Conservation (phyloP, 1,140 invertebrate species). For the Scaptomyza montana region DNA sequence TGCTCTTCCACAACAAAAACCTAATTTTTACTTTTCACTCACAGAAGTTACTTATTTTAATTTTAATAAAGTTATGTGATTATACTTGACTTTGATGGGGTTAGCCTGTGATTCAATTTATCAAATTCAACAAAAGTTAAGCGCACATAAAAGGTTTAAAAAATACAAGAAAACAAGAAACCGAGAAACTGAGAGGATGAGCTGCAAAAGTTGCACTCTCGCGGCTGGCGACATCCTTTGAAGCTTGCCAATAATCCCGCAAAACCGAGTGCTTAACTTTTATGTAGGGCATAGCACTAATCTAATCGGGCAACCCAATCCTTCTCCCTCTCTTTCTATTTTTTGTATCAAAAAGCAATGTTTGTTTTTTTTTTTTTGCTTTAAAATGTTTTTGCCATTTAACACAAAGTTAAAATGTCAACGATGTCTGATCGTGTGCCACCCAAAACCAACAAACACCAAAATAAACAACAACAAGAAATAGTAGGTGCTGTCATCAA, state of each 20-base stretch:
- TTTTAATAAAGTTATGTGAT: constrained; percentile 19
- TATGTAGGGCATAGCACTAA: constrained; percentile 40
- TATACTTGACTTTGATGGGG: constrained; percentile 48
- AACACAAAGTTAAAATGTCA: constrained; percentile 79
- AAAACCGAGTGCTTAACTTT: constrained; percentile 78
- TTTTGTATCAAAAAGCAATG: constrained; percentile 17
- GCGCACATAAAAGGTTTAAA: constrained; percentile 10
- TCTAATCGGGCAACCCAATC: not conserved
- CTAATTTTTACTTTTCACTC: not conserved
- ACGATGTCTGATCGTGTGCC: constrained; percentile 71
- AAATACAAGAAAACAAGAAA: constrained; percentile 23
- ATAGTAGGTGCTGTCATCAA: constrained; percentile 24
- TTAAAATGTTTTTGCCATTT: constrained; percentile 65
- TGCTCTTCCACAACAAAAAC: not conserved
- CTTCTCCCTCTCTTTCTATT: not conserved
- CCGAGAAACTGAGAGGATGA: not conserved
- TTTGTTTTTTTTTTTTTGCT: constrained; percentile 45
- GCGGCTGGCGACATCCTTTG: constrained; percentile 70
- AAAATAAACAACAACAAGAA: constrained; percentile 39
- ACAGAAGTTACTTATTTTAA: not conserved
- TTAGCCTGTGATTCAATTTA: constrained; percentile 73
- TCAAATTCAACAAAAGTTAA: constrained; percentile 63
- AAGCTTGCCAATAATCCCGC: constrained; percentile 75
- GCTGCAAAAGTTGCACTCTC: constrained; percentile 10
- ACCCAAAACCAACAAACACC: constrained; percentile 29